A percentile compares a stretch with the other conserved stretches of the same genome.
Evolutionary conservation across 2,888 invertebrate species (phyloP).

Genomic region (Athalia circularis): DNA sequence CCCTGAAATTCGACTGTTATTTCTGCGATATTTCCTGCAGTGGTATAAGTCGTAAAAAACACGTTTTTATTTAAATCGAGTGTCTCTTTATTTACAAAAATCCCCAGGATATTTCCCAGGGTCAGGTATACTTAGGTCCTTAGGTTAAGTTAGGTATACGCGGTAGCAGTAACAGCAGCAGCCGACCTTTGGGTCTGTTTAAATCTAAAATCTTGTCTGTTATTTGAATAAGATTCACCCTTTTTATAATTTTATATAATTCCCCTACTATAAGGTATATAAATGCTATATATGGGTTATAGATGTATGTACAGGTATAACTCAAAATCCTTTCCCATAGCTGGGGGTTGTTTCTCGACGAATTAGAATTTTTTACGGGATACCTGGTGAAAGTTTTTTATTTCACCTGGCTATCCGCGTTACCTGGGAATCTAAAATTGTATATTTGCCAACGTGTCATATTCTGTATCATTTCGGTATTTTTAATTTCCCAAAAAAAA

Average conservation of each 20-base stretch:
- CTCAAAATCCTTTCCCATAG: slow-evolving; percentile 68
- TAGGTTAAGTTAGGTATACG: not conserved
- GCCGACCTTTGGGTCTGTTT: slow-evolving; percentile 47
- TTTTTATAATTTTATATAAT: slow-evolving; percentile 71
- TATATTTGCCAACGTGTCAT: too few species aligned
- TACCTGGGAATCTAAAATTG: too few species aligned
- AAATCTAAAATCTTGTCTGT: slow-evolving; percentile 70
- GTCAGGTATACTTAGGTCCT: slow-evolving; percentile 55
- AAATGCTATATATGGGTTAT: slow-evolving; percentile 35
- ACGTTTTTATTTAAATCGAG: slow-evolving; percentile 45
- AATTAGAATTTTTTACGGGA: slow-evolving; percentile 49
- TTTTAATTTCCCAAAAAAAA: too few species aligned
- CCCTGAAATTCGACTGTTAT: not conserved
- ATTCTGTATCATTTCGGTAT: too few species aligned
- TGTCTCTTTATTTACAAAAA: slow-evolving; percentile 51
- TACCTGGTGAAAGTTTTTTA: not conserved
- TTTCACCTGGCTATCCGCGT: too few species aligned
- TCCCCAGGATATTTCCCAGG: slow-evolving; percentile 58
- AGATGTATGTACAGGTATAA: slow-evolving; percentile 54
- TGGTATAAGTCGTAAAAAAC: not conserved
- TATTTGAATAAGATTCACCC: slow-evolving; percentile 73
- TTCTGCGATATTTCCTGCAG: not conserved
- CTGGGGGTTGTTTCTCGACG: slow-evolving; percentile 58
- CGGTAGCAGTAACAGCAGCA: slow-evolving; percentile 8
- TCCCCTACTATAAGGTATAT: slow-evolving; percentile 52